These are phyloP conservation scores for Chelonus formosanus DNA, from an alignment of 2,888 invertebrate genomes.

Conservation along the genomic window DNA sequence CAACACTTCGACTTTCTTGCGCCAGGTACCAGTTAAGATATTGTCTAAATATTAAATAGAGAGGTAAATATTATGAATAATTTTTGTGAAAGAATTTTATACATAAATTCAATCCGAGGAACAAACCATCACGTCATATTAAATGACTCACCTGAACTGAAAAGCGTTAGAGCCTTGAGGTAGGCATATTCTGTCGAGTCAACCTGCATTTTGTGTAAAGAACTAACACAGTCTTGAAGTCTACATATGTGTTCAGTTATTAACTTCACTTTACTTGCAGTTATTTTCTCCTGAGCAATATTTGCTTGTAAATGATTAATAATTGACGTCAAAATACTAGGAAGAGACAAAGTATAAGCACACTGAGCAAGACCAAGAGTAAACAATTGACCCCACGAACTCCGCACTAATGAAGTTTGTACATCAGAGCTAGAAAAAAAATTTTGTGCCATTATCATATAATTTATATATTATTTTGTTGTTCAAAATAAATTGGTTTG, in stretches of 20 bases:
- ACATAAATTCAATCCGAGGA: constrained; percentile 30
- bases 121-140: neutral
- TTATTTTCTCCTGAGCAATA: constrained; percentile 78
- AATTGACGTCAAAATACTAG: constrained; percentile 84
- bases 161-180: constrained; percentile 83
- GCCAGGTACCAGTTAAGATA: constrained; percentile 59
- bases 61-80: constrained; percentile 40
- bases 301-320: constrained; percentile 82
- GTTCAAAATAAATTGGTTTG: constrained; percentile 49
- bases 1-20: constrained; percentile 67
- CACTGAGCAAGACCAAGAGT: constrained; percentile 90
- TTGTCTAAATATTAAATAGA: constrained; percentile 50
- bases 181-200: constrained; percentile 89
- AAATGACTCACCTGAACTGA: constrained; percentile 75
- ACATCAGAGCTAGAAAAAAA: constrained; percentile 75
- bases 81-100: neutral
- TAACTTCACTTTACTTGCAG: constrained; percentile 78
- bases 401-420: constrained; percentile 84
- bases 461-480: too few relatives aligned
- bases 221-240: constrained; percentile 82
- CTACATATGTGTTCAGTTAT: constrained; percentile 83
- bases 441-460: neutral
- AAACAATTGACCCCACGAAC: constrained; percentile 93
- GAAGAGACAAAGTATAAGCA: constrained; percentile 78
- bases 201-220: constrained; percentile 78